phyloP scores from a whole-genome alignment of 2,888 invertebrate species.

The Tupiocoris notatus region DNA sequence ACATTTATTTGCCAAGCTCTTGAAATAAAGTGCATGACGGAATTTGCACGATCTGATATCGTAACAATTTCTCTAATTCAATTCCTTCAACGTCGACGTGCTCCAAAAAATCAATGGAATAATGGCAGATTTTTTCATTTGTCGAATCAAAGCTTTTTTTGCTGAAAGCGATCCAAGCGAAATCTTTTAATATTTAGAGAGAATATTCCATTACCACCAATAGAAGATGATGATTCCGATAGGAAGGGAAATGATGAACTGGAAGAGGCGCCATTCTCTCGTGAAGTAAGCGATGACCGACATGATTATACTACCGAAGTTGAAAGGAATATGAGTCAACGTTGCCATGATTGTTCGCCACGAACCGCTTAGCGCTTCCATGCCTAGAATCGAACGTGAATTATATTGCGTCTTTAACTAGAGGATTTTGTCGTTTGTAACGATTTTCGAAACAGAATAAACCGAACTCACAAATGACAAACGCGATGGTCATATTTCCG shows the following conservation, averaged over 20 bases:
- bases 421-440: neutral
- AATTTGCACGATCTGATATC: no score
- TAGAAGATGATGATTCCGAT: slow-evolving; percentile 59
- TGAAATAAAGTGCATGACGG: no score
- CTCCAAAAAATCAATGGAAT: no score
- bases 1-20: no score
- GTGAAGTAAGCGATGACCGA: slow-evolving; percentile 65
- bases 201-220: slow-evolving; percentile 53
- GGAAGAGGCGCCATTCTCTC: slow-evolving; percentile 67
- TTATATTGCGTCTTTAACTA: neutral
- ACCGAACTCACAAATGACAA: slow-evolving; percentile 59
- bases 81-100: no score
- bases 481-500: slow-evolving; percentile 77
- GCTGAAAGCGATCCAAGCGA: no score
- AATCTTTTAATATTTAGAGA: no score
- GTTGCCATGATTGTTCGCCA: slow-evolving; percentile 63
- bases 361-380: slow-evolving; percentile 63
- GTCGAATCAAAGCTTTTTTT: no score
- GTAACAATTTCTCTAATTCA: no score
- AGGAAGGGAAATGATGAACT: slow-evolving; percentile 66
- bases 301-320: slow-evolving; percentile 66
- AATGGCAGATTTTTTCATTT: no score
- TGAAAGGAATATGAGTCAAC: slow-evolving; percentile 69
- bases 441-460: neutral
- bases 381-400: slow-evolving; percentile 53